phyloP scores from a whole-genome alignment of 2,113 vertebrate genomes.

The Platichthys flesus region DNA sequence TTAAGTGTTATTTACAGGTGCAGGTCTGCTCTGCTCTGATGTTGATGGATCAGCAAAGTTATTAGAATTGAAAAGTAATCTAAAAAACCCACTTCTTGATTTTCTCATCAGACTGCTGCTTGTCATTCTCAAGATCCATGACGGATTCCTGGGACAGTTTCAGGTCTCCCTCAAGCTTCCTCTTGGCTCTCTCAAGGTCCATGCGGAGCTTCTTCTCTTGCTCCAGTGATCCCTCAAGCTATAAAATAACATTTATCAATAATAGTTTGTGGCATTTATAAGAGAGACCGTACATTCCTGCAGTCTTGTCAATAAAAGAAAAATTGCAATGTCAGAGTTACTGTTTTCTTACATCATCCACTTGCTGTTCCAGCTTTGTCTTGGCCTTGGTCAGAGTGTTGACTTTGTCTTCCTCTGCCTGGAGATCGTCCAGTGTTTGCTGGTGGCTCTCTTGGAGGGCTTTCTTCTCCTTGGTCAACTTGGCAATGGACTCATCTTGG shows the following conservation, averaged over 20 bases:
- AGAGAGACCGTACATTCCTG: neutral
- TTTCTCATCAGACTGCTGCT: constrained; percentile 37
- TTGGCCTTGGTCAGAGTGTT: constrained; percentile 83
- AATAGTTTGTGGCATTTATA: neutral
- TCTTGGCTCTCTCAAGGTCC: constrained; percentile 86
- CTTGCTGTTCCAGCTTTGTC: constrained; percentile 82
- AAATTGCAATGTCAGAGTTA: neutral
- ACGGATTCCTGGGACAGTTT: constrained; percentile 67
- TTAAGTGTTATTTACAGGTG: no score
- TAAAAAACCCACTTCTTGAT: constrained; percentile 1
- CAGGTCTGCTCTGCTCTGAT: neutral
- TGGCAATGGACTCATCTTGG: constrained; percentile 84
- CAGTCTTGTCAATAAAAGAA: neutral
- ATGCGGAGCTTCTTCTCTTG: constrained; percentile 89
- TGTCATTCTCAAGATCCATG: constrained; percentile 26
- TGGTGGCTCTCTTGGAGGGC: constrained; percentile 87
- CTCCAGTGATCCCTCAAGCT: constrained; percentile 89
- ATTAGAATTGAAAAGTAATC: neutral
- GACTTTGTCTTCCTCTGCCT: constrained; percentile 89
- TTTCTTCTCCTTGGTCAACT: constrained; percentile 89
- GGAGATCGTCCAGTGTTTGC: constrained; percentile 88
- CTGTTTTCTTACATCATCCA: constrained; percentile 76
- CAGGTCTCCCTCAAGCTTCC: constrained; percentile 79
- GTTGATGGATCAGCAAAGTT: neutral
- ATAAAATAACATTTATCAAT: neutral